Evolutionary conservation across 2,797 vertebrate species (phyloP).

Genomic region (Lateolabrax maculatus): DNA sequence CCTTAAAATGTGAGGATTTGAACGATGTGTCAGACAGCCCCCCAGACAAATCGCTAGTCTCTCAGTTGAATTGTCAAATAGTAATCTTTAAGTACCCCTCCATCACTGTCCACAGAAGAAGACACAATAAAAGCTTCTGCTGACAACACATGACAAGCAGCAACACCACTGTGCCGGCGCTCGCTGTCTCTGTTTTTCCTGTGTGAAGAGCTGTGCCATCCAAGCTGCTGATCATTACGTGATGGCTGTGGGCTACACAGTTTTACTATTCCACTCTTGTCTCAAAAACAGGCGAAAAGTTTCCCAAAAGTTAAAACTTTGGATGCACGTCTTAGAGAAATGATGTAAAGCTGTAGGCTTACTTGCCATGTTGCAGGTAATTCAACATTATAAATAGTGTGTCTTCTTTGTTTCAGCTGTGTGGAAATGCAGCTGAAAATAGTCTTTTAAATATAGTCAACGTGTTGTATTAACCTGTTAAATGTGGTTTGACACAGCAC

Average conservation of each 20-base stretch:
- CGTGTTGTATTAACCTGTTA: background rate
- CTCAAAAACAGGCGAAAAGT: slow-evolving; percentile 18
- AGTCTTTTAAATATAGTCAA: background rate
- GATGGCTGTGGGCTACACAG: background rate
- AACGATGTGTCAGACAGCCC: slow-evolving; percentile 19
- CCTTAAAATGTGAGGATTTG: background rate
- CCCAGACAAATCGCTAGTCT: background rate
- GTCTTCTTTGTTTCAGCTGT: background rate
- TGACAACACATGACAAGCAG: slow-evolving; percentile 30
- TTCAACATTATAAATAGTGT: background rate
- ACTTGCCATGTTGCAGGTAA: too few relatives aligned
- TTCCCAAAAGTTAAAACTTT: slow-evolving; percentile 26
- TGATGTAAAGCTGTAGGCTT: too few relatives aligned
- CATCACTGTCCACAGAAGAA: slow-evolving; percentile 35
- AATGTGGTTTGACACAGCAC: background rate
- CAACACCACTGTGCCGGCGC: background rate
- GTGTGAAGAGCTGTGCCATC: background rate
- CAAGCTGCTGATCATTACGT: background rate
- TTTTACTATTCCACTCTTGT: background rate
- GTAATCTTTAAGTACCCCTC: slow-evolving; percentile 13
- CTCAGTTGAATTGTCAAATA: slow-evolving; percentile 31
- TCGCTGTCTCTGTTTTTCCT: slow-evolving; percentile 16
- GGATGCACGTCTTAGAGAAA: background rate
- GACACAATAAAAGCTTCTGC: slow-evolving; percentile 28
- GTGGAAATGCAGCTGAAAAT: background rate